Conservation (phyloP, 2,888 invertebrate species). For the Prosopocoilus inquinatus region DNA sequence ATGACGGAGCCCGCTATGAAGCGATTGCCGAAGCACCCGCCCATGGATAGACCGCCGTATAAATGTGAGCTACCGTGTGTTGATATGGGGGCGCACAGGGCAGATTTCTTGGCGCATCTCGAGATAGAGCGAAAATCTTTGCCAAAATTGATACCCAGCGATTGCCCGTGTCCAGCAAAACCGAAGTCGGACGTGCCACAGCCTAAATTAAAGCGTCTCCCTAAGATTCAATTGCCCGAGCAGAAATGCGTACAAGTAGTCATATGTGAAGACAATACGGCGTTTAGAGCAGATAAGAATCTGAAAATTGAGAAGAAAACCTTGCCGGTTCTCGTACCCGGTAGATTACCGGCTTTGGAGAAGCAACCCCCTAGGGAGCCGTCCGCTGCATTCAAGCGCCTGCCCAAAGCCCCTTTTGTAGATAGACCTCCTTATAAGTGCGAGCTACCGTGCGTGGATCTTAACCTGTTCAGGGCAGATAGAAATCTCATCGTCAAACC, state of each 20-base stretch:
- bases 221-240: neutral
- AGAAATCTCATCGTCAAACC: neutral
- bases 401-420: constrained; percentile 7
- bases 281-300: neutral
- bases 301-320: neutral
- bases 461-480: neutral
- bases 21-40: neutral
- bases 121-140: neutral
- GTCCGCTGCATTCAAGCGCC: neutral
- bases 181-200: neutral
- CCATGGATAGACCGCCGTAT: neutral
- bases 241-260: too few species aligned
- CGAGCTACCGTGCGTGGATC: neutral
- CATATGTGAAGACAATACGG: too few species aligned
- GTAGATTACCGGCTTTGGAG: neutral
- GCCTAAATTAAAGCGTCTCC: neutral
- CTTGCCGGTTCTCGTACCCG: neutral
- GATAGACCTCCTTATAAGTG: constrained; percentile 1
- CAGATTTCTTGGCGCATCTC: neutral
- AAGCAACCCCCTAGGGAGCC: neutral
- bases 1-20: neutral
- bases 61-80: neutral
- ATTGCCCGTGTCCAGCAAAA: neutral
- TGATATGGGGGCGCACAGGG: neutral
- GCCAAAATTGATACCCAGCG: neutral